Conservation (phyloP, 2,113 vertebrate genomes). For the Craseonycteris thonglongyai region DNA sequence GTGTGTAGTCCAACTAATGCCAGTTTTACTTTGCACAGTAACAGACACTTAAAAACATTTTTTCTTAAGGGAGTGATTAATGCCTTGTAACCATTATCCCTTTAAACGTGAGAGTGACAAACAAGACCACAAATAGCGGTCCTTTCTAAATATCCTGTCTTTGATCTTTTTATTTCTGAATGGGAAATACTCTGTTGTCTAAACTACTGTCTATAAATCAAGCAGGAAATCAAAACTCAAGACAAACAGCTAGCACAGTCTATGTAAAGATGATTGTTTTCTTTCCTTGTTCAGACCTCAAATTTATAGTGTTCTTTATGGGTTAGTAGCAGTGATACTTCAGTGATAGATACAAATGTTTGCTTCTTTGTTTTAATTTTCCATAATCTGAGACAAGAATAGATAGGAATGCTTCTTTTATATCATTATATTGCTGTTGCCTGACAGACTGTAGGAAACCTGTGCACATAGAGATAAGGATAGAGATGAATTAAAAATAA, state of each 20-base stretch:
- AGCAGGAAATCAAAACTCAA: slow-evolving; percentile 63
- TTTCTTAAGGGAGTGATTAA: neutral
- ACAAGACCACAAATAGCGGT: neutral
- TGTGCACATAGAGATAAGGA: neutral
- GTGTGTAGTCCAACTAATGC: neutral
- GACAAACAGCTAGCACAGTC: neutral
- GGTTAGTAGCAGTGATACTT: neutral
- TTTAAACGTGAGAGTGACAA: neutral
- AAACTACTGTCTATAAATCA: slow-evolving; percentile 58
- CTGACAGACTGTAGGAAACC: neutral
- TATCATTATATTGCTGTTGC: neutral
- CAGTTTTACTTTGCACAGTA: slow-evolving; percentile 29
- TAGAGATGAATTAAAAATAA: neutral
- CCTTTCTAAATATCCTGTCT: slow-evolving; percentile 15
- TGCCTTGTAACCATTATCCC: neutral
- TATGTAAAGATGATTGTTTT: slow-evolving; percentile 9
- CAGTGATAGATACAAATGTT: neutral
- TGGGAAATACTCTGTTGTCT: slow-evolving; percentile 40
- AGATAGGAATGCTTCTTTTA: neutral
- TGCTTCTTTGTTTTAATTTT: slow-evolving; percentile 1
- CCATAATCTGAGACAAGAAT: neutral
- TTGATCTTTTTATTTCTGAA: slow-evolving; percentile 20
- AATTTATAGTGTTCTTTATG: neutral
- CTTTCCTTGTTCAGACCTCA: neutral
- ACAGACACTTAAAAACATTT: slow-evolving; percentile 21